Evolutionary conservation across 2,888 invertebrate species (phyloP).

Genomic region (Noctua janthina): DNA sequence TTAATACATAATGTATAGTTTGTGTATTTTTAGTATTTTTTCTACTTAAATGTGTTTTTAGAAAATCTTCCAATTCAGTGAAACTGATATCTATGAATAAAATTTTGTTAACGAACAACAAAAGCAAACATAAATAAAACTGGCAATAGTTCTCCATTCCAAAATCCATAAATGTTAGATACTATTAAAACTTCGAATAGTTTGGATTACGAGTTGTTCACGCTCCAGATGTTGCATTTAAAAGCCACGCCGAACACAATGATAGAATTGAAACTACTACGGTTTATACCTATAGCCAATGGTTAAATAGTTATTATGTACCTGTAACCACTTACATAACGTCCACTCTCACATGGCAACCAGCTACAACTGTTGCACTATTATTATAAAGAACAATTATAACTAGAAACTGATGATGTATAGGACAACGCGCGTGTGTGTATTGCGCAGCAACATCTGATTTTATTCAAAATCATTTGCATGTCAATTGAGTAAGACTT

Average conservation of each 20-base stretch:
- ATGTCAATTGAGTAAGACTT: conserved; percentile 37
- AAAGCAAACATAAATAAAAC: background rate
- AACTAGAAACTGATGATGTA: conserved; percentile 42
- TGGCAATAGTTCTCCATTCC: background rate
- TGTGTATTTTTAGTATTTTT: background rate
- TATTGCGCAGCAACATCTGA: conserved; percentile 32
- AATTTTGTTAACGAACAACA: background rate
- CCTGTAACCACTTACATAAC: conserved; percentile 59
- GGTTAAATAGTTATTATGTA: conserved; percentile 63
- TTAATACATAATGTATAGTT: conserved; percentile 1
- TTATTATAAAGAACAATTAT: conserved; percentile 42
- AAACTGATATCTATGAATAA: background rate
- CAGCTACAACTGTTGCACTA: conserved; percentile 27
- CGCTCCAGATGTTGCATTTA: conserved; percentile 71
- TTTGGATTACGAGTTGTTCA: conserved; percentile 68
- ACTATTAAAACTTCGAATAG: conserved; percentile 48
- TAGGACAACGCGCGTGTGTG: conserved; percentile 26
- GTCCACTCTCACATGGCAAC: conserved; percentile 44
- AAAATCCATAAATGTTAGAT: background rate
- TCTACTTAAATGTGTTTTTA: background rate
- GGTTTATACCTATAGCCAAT: conserved; percentile 67
- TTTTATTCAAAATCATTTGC: conserved; percentile 49
- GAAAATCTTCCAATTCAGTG: background rate
- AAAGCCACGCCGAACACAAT: conserved; percentile 66
- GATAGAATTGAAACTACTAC: conserved; percentile 68